Percentiles rank a stretch among this genome's conserved stretches.
Conservation (phyloP, 2,797 vertebrate genomes). For the Bryconaethiops microstoma region DNA sequence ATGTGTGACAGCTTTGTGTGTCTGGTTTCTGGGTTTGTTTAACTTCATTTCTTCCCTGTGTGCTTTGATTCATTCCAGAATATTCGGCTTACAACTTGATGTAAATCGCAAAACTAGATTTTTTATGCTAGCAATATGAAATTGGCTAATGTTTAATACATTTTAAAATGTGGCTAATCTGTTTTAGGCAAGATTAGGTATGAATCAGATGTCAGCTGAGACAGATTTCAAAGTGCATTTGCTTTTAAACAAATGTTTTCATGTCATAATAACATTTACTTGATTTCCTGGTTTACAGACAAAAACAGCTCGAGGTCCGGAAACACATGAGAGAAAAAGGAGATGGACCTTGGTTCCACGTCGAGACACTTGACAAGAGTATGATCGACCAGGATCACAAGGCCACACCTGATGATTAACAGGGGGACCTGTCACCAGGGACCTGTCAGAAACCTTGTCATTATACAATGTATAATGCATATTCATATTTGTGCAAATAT, state of each 20-base stretch:
- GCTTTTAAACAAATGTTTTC: neutral
- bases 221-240: too few species aligned
- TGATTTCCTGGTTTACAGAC: constrained; percentile 69
- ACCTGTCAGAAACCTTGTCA: constrained; percentile 31
- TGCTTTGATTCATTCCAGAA: too few species aligned
- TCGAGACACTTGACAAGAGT: constrained; percentile 76
- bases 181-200: too few species aligned
- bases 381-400: constrained; percentile 82
- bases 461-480: constrained; percentile 55
- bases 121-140: too few species aligned
- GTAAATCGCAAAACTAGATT: too few species aligned
- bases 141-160: too few species aligned
- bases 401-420: constrained; percentile 85
- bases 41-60: too few species aligned
- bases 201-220: too few species aligned
- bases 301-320: constrained; percentile 78
- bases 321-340: constrained; percentile 86
- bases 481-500: constrained; percentile 59
- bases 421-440: neutral
- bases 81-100: too few species aligned
- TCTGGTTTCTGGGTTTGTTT: too few species aligned
- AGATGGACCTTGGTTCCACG: constrained; percentile 90
- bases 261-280: neutral
- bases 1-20: too few species aligned
- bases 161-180: too few species aligned